A percentile compares a stretch with the other conserved stretches of the same genome.
Conservation (phyloP, 2,797 vertebrate species). For the Lepus townsendii region DNA sequence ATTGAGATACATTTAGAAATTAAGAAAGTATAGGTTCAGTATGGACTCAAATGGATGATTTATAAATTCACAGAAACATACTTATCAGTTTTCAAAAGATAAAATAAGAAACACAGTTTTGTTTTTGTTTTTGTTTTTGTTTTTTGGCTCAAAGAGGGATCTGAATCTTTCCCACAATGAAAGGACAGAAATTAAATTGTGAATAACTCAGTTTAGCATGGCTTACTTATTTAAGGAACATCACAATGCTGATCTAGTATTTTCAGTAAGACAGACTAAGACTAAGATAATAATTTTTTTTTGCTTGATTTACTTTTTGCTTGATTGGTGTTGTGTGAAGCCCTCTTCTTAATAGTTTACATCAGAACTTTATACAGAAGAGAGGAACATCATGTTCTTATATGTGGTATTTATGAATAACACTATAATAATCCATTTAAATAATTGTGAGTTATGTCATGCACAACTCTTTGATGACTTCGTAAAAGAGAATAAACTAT, state of each 20-base stretch:
- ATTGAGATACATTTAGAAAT: background rate
- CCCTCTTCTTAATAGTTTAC: background rate
- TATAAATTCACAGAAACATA: background rate
- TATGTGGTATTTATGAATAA: background rate
- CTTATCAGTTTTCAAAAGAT: background rate
- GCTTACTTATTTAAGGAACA: background rate
- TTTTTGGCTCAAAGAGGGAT: background rate
- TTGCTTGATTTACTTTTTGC: background rate
- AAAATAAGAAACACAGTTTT: background rate
- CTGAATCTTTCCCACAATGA: background rate
- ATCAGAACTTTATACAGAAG: slow-evolving; percentile 12
- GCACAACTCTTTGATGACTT: background rate
- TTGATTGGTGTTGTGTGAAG: background rate
- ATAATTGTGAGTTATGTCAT: background rate
- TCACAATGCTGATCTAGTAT: background rate
- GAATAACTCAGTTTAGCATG: background rate
- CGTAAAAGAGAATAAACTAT: background rate
- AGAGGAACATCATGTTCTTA: background rate
- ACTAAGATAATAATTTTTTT: background rate
- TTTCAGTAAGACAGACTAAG: background rate
- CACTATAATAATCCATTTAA: background rate
- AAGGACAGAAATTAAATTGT: background rate
- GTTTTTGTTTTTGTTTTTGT: background rate
- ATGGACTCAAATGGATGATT: background rate
- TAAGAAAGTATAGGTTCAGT: background rate